phyloP scores from a whole-genome alignment of 92 coral and sea anemone genomes.

The Anthopleura xanthogrammica region DNA sequence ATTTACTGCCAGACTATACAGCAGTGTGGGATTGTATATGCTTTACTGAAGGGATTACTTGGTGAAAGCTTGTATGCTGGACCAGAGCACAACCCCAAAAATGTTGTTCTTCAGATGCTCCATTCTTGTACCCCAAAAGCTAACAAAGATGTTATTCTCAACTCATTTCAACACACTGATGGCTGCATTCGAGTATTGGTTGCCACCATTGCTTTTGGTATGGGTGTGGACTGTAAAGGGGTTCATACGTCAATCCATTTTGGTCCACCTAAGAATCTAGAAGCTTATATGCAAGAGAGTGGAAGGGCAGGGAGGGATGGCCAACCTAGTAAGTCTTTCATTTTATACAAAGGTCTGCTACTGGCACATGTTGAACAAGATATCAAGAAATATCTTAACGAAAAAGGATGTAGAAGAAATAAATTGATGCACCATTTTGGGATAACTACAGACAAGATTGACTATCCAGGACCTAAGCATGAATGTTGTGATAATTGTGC shows the following conservation, averaged over 20 bases:
- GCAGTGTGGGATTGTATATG: conserved; percentile 59
- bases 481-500: too few species aligned
- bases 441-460: too few species aligned
- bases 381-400: not conserved
- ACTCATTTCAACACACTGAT: not conserved
- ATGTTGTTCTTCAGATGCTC: conserved; percentile 17
- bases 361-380: conserved; percentile 22
- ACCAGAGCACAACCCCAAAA: not conserved
- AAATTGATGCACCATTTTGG: too few species aligned
- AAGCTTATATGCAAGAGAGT: conserved; percentile 29
- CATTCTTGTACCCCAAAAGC: conserved; percentile 41
- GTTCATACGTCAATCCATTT: conserved; percentile 1
- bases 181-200: conserved; percentile 21
- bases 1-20: conserved; percentile 62
- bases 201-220: conserved; percentile 31
- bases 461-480: too few species aligned
- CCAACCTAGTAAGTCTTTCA: not conserved
- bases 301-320: conserved; percentile 35
- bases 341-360: conserved; percentile 6
- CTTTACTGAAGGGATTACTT: conserved; percentile 39
- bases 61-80: conserved; percentile 19
- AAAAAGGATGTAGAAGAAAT: conserved; percentile 11
- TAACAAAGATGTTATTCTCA: conserved; percentile 7
- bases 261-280: conserved; percentile 26
- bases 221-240: conserved; percentile 36